phyloP scores from a whole-genome alignment of 1,140 invertebrate species.

The Heliconius eleuchia region DNA sequence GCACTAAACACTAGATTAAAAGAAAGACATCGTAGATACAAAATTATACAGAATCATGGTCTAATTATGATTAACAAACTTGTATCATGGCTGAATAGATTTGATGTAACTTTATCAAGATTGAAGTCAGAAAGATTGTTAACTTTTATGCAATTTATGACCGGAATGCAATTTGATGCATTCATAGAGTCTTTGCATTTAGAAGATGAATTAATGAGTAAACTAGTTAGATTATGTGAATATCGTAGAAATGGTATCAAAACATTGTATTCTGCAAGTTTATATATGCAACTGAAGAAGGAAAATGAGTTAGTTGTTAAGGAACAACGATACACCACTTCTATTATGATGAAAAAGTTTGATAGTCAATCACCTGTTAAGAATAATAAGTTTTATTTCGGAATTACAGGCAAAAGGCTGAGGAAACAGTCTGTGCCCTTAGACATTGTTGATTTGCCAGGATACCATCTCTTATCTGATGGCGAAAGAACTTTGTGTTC shows the following conservation, averaged over 20 bases:
- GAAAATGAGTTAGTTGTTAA: conserved; percentile 83
- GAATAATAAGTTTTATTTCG: conserved; percentile 43
- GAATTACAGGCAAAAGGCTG: conserved; percentile 45
- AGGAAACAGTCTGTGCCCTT: conserved; percentile 82
- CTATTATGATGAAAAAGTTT: conserved; percentile 63
- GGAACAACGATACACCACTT: conserved; percentile 79
- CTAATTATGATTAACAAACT: conserved; percentile 88
- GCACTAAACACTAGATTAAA: conserved; percentile 87
- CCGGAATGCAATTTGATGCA: conserved; percentile 88
- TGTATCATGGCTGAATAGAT: conserved; percentile 83
- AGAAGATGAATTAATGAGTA: conserved; percentile 86
- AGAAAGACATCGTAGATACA: conserved; percentile 87
- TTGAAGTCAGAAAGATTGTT: conserved; percentile 84
- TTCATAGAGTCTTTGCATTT: conserved; percentile 88
- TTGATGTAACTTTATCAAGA: conserved; percentile 84
- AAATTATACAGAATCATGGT: conserved; percentile 89
- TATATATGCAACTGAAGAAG: conserved; percentile 86
- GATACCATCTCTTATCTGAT: conserved; percentile 87
- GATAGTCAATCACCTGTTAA: conserved; percentile 60
- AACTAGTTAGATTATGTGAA: conserved; percentile 85
- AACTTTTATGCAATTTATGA: conserved; percentile 88
- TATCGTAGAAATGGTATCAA: conserved; percentile 88
- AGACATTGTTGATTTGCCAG: conserved; percentile 89
- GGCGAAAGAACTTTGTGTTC: conserved; percentile 91
- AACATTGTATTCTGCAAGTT: conserved; percentile 83